A percentile compares a stretch with the other conserved stretches of the same genome.
phyloP scores from a whole-genome alignment of 2,113 vertebrate genomes.

The Perca flavescens region DNA sequence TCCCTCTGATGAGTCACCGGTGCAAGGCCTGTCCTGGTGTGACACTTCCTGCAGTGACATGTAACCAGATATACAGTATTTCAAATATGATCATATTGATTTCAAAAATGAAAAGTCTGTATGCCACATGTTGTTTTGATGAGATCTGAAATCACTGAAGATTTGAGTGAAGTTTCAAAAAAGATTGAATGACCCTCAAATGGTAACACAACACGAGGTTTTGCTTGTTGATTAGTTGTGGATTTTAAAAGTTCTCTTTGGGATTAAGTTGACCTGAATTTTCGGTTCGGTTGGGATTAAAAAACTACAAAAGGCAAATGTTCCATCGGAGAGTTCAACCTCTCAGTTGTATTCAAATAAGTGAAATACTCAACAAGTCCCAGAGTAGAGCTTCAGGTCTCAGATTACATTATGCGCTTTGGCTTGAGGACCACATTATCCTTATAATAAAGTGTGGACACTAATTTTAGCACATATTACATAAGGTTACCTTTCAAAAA shows the following conservation, averaged over 20 bases:
- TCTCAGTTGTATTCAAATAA: slow-evolving; percentile 12
- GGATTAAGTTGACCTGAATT: neutral
- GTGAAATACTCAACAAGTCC: slow-evolving; percentile 50
- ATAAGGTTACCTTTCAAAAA: slow-evolving; percentile 16
- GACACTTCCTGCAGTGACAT: slow-evolving; percentile 14
- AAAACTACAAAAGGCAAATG: neutral
- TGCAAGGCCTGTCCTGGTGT: slow-evolving; percentile 41
- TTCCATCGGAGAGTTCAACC: neutral
- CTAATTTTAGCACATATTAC: slow-evolving; percentile 47
- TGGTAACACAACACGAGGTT: neutral
- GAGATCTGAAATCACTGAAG: neutral
- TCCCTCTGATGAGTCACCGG: slow-evolving; percentile 44
- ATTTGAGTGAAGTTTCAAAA: neutral
- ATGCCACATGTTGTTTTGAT: neutral
- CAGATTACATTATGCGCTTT: slow-evolving; percentile 46
- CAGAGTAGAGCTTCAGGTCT: slow-evolving; percentile 41
- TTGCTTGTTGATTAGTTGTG: neutral
- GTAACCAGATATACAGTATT: neutral
- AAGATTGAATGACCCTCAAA: neutral
- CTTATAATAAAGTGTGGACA: slow-evolving; percentile 10
- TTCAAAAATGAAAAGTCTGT: neutral
- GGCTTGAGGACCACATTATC: neutral
- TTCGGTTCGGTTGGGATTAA: neutral
- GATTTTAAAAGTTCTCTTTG: neutral
- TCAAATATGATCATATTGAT: neutral